Evolutionary conservation across 2,888 invertebrate species (phyloP).

Genomic region (Liodrosophila aerea): DNA sequence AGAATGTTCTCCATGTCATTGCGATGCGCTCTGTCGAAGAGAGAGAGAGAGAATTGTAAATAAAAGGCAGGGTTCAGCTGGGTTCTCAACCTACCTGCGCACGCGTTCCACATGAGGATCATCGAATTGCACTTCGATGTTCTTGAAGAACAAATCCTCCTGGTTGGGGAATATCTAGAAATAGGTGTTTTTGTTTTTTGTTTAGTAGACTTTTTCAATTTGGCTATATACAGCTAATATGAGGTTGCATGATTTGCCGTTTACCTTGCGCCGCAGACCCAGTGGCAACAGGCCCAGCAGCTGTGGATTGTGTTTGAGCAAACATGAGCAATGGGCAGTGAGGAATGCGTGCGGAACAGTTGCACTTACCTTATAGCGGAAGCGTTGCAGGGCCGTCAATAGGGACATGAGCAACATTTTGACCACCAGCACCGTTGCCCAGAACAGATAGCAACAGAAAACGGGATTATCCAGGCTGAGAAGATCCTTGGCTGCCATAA

Average conservation of each 20-base stretch:
- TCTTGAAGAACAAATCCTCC: slow-evolving; percentile 83
- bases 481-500: slow-evolving; percentile 31
- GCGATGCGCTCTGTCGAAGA: slow-evolving; percentile 85
- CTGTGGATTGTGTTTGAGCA: slow-evolving; percentile 50
- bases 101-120: slow-evolving; percentile 83
- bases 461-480: slow-evolving; percentile 80
- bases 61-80: background rate
- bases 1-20: slow-evolving; percentile 89
- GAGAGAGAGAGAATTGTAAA: background rate
- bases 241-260: slow-evolving; percentile 2
- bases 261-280: slow-evolving; percentile 66
- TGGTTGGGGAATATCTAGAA: slow-evolving; percentile 84
- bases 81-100: slow-evolving; percentile 76
- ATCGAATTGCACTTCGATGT: slow-evolving; percentile 79
- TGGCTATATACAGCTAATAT: no score
- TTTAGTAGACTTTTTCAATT: no score
- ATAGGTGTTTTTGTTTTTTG: background rate
- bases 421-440: slow-evolving; percentile 80
- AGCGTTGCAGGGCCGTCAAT: slow-evolving; percentile 81
- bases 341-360: background rate
- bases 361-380: slow-evolving; percentile 81
- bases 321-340: slow-evolving; percentile 2
- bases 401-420: slow-evolving; percentile 83
- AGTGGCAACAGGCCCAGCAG: slow-evolving; percentile 67
- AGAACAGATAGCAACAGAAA: slow-evolving; percentile 81